These are phyloP conservation scores for Gymnoscelis rufifasciata DNA, from an alignment of 2,888 invertebrate species.

Conservation along the genomic window DNA sequence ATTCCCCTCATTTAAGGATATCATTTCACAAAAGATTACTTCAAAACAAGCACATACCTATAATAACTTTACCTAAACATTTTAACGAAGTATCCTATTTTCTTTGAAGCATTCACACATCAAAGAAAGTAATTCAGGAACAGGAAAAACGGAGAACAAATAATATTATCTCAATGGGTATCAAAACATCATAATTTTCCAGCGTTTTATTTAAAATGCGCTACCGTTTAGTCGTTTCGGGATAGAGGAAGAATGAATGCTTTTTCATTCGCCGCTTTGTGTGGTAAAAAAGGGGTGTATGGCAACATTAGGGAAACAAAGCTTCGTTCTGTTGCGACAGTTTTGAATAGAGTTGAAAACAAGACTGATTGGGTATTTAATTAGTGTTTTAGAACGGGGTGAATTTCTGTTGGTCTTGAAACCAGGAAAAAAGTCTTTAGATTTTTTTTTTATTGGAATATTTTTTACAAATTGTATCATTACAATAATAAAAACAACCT, in stretches of 20 bases:
- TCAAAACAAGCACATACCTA: not conserved
- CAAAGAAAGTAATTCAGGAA: constrained; percentile 11
- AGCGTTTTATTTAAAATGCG: constrained; percentile 18
- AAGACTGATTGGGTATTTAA: too few relatives aligned
- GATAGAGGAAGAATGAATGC: constrained; percentile 55
- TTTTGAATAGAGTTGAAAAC: too few relatives aligned
- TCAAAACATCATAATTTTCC: constrained; percentile 19
- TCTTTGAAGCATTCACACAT: constrained; percentile 6
- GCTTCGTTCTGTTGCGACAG: too few relatives aligned
- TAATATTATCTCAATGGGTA: constrained; percentile 16
- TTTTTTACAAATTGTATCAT: too few relatives aligned
- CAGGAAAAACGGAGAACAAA: constrained; percentile 19
- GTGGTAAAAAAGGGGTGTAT: constrained; percentile 61
- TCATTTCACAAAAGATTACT: not conserved
- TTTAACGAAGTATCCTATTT: not conserved
- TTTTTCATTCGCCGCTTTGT: constrained; percentile 62
- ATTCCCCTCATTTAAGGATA: not conserved
- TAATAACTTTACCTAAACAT: not conserved
- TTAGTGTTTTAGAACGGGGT: too few relatives aligned
- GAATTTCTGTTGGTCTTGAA: too few relatives aligned
- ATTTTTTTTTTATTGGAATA: too few relatives aligned
- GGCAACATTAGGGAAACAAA: constrained; percentile 54
- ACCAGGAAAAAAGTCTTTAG: too few relatives aligned
- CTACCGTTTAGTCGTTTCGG: constrained; percentile 27
- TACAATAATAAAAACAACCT: too few relatives aligned